phyloP scores from a whole-genome alignment of 2,113 vertebrate genomes.

The Chelonoidis abingdonii region DNA sequence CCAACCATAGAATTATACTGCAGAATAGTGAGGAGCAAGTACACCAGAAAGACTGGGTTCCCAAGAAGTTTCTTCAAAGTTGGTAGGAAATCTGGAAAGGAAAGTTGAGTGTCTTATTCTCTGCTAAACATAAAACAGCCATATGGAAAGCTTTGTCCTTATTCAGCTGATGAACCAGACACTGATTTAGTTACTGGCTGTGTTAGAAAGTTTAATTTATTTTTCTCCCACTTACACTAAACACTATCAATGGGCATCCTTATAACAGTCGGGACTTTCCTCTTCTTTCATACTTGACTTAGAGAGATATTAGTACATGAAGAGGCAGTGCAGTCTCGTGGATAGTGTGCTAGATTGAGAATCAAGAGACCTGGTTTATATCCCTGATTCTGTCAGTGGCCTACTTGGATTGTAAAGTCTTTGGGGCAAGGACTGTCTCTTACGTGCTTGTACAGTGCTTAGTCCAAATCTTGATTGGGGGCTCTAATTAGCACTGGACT shows the following conservation, averaged over 20 bases:
- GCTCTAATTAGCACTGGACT: not conserved
- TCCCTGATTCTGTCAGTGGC: not conserved
- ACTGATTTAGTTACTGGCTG: not conserved
- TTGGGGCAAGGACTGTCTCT: not conserved
- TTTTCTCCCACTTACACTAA: not conserved
- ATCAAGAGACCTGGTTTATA: not conserved
- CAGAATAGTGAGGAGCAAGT: conserved; percentile 82
- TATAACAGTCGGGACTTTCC: not conserved
- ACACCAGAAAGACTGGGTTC: conserved; percentile 83
- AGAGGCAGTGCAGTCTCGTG: not conserved
- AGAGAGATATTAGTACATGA: not conserved
- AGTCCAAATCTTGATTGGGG: not conserved
- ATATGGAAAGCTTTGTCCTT: not conserved
- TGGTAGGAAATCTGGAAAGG: conserved; percentile 83
- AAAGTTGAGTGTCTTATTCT: conserved; percentile 32
- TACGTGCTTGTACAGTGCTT: not conserved
- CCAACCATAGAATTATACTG: conserved; percentile 87
- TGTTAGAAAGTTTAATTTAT: not conserved
- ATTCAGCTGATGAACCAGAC: not conserved
- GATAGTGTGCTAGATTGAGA: not conserved
- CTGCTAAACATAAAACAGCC: conserved; percentile 11
- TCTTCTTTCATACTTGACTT: not conserved
- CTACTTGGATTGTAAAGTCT: not conserved
- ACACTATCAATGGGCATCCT: not conserved
- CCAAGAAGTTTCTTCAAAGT: conserved; percentile 84